Percentiles rank a stretch among this genome's conserved stretches.
Conservation (phyloP, 2,888 invertebrate genomes). For the Zhuqinia jingwanae region DNA sequence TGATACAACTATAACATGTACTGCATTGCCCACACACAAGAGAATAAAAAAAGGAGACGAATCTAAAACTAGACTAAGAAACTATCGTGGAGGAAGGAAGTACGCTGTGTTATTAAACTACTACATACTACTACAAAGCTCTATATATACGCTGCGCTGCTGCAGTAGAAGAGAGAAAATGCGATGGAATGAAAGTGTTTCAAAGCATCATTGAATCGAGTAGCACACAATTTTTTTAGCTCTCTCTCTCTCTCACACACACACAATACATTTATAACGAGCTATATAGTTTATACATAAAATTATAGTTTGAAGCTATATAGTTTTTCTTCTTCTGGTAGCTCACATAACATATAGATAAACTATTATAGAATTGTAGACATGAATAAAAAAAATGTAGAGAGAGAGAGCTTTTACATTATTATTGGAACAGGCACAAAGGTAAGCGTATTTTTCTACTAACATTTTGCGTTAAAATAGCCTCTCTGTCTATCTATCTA, state of each 20-base stretch:
- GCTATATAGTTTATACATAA: constrained; percentile 16
- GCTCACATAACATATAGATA: too few species aligned
- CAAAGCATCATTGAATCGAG: background rate
- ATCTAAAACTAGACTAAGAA: constrained; percentile 58
- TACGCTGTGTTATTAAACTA: constrained; percentile 53
- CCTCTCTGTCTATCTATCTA: background rate
- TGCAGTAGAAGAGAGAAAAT: constrained; percentile 14
- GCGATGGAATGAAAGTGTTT: constrained; percentile 21
- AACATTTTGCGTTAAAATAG: too few species aligned
- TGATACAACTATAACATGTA: too few species aligned
- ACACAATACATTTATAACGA: constrained; percentile 7
- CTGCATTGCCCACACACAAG: constrained; percentile 35
- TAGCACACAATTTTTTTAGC: background rate
- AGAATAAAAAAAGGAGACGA: constrained; percentile 59
- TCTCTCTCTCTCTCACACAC: too few species aligned
- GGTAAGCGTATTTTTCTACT: too few species aligned
- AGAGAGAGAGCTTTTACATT: background rate
- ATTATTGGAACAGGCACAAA: background rate
- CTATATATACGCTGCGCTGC: constrained; percentile 5
- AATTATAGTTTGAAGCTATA: background rate
- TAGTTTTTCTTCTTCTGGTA: too few species aligned
- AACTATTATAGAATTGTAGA: too few species aligned
- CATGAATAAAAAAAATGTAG: background rate
- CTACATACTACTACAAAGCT: background rate
- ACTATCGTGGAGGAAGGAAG: constrained; percentile 67